phyloP scores from a whole-genome alignment of 2,888 invertebrate genomes.

The Tromatobia lineatoria region DNA sequence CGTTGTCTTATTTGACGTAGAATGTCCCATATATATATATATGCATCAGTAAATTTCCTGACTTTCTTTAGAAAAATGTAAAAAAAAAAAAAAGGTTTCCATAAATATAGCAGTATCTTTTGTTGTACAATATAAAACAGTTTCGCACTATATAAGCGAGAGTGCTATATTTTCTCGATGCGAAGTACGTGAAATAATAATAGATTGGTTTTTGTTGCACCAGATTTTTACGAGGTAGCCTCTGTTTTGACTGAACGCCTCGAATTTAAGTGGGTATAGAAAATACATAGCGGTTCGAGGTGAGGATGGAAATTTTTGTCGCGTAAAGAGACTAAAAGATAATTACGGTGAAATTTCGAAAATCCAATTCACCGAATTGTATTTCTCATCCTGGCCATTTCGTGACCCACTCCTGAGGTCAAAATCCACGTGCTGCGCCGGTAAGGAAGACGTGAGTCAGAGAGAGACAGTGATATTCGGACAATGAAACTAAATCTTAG shows the following conservation, averaged over 20 bases:
- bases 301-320: conserved; percentile 32
- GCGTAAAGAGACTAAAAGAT: conserved; percentile 57
- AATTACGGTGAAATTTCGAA: conserved; percentile 66
- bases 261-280: conserved; percentile 23
- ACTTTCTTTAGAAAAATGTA: conserved; percentile 19
- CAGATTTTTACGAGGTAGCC: conserved; percentile 67
- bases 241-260: conserved; percentile 4
- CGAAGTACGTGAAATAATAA: conserved; percentile 23
- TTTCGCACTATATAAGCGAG: not conserved
- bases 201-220: conserved; percentile 58
- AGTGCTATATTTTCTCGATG: not conserved
- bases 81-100: conserved; percentile 59
- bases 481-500: conserved; percentile 68
- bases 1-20: not conserved
- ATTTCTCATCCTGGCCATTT: conserved; percentile 59
- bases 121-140: not conserved
- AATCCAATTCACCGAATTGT: conserved; percentile 70
- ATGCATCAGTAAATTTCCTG: not conserved
- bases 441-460: conserved; percentile 14
- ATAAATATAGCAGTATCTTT: conserved; percentile 54
- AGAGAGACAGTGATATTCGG: conserved; percentile 28
- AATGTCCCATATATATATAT: not conserved
- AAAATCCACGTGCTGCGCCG: conserved; percentile 23
- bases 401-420: conserved; percentile 43
- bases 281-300: not conserved